A percentile compares a stretch with the other conserved stretches of the same genome.
Evolutionary conservation across 2,113 vertebrate species (phyloP).

Genomic region (Sarotherodon lohbergeri): DNA sequence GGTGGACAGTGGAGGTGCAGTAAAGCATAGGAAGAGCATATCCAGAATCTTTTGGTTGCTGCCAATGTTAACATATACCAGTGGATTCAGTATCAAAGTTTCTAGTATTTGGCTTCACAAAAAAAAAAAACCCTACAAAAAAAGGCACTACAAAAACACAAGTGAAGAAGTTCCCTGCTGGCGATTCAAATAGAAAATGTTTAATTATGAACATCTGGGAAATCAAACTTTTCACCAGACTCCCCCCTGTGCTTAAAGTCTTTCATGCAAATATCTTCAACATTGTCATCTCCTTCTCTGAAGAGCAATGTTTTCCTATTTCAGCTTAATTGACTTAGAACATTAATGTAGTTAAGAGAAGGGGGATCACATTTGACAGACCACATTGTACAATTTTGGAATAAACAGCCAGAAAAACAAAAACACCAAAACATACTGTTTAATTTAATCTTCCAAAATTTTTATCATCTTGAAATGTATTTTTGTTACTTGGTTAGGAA

Average conservation of each 20-base stretch:
- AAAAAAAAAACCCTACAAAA: conserved; percentile 71
- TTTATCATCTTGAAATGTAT: not conserved
- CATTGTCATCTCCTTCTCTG: not conserved
- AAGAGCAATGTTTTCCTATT: conserved; percentile 10
- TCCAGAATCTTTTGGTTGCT: conserved; percentile 80
- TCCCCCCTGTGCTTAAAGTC: conserved; percentile 72
- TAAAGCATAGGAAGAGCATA: conserved; percentile 82
- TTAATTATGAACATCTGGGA: conserved; percentile 93
- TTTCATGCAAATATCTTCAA: not conserved
- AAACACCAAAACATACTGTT: not conserved
- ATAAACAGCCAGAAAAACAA: not conserved
- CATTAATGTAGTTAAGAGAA: not conserved
- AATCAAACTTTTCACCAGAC: conserved; percentile 79
- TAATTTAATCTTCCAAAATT: not conserved
- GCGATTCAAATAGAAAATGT: conserved; percentile 89
- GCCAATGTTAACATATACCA: conserved; percentile 96
- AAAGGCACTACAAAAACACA: conserved; percentile 87
- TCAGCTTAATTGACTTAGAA: conserved; percentile 20
- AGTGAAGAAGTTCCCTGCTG: conserved; percentile 86
- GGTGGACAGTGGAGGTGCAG: conserved; percentile 73
- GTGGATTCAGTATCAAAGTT: conserved; percentile 96
- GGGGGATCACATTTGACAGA: not conserved
- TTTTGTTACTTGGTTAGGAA: not conserved
- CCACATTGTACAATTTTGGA: not conserved
- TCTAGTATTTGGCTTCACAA: conserved; percentile 92